phyloP scores from a whole-genome alignment of 1,140 invertebrate genomes.

The Catajapyx aquilonaris region DNA sequence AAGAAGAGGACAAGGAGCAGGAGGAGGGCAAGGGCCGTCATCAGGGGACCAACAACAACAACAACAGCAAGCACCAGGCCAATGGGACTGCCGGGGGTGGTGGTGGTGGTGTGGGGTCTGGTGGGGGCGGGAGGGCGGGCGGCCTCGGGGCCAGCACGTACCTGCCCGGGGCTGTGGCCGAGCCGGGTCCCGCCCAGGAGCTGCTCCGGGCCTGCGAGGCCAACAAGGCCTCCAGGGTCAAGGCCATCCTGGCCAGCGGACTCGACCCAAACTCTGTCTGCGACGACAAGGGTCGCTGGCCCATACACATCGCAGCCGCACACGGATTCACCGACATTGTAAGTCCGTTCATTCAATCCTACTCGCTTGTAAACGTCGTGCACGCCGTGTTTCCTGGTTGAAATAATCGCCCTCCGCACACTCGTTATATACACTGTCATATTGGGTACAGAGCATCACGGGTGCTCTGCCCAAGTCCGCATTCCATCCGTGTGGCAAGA shows the following conservation, averaged over 20 bases:
- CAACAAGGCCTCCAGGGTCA: conserved; percentile 12
- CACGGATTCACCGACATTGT: conserved; percentile 9
- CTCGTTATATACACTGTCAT: no score
- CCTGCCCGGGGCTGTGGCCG: background rate
- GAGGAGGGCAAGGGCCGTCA: background rate
- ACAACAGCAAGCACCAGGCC: no score
- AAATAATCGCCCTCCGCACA: no score
- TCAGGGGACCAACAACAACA: background rate
- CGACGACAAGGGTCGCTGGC: conserved; percentile 12
- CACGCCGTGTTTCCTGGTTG: no score
- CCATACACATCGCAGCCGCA: conserved; percentile 8
- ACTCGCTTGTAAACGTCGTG: no score
- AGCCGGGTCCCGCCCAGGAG: conserved; percentile 3
- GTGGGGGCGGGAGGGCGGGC: background rate
- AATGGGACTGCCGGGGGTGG: background rate
- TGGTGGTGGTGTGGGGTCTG: background rate
- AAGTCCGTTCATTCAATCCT: no score
- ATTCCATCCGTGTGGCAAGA: no score
- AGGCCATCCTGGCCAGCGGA: conserved; percentile 10
- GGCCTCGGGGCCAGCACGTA: background rate
- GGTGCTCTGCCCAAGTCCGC: no score
- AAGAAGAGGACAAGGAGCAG: background rate
- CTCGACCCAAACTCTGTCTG: conserved; percentile 12
- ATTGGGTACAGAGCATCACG: no score
- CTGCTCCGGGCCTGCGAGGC: conserved; percentile 11